These are phyloP conservation scores for Anoplopoma fimbria DNA, from an alignment of 2,113 vertebrate species.

Conservation along the genomic window DNA sequence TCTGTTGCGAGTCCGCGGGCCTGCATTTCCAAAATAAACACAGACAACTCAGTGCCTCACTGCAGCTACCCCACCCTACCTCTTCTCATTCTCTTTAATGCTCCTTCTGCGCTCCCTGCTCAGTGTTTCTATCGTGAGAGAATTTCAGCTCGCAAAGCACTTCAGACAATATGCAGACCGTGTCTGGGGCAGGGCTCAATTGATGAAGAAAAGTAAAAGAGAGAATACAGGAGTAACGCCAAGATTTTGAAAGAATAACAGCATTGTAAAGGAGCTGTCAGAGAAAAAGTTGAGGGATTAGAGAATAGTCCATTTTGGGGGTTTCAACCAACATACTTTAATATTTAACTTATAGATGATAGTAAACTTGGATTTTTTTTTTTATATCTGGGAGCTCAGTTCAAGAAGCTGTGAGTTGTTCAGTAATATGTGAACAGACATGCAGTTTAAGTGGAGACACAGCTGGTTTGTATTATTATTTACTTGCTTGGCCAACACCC, in stretches of 20 bases:
- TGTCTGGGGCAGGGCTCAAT: constrained; percentile 55
- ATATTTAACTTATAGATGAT: constrained; percentile 37
- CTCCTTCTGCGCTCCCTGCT: constrained; percentile 55
- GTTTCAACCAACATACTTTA: constrained; percentile 29
- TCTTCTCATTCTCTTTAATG: constrained; percentile 65
- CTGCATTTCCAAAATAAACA: constrained; percentile 83
- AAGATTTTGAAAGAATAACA: constrained; percentile 47
- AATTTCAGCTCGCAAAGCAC: constrained; percentile 46
- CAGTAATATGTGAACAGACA: constrained; percentile 30
- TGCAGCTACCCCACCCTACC: constrained; percentile 72
- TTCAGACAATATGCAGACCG: constrained; percentile 68
- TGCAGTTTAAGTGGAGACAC: constrained; percentile 63
- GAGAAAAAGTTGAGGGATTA: neutral
- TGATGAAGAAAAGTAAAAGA: constrained; percentile 52
- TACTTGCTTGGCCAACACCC: constrained; percentile 78
- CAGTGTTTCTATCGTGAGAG: constrained; percentile 65
- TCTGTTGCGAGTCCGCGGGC: constrained; percentile 62
- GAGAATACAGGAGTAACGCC: constrained; percentile 43
- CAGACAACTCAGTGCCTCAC: constrained; percentile 76
- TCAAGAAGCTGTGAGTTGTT: constrained; percentile 50
- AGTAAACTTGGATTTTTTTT: constrained; percentile 18
- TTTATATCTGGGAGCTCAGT: constrained; percentile 19
- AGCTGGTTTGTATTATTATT: constrained; percentile 84
- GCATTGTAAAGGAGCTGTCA: constrained; percentile 37
- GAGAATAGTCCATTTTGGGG: constrained; percentile 30